These are phyloP conservation scores for Netelia melanura DNA, from an alignment of 2,888 invertebrate genomes.

Conservation along the genomic window DNA sequence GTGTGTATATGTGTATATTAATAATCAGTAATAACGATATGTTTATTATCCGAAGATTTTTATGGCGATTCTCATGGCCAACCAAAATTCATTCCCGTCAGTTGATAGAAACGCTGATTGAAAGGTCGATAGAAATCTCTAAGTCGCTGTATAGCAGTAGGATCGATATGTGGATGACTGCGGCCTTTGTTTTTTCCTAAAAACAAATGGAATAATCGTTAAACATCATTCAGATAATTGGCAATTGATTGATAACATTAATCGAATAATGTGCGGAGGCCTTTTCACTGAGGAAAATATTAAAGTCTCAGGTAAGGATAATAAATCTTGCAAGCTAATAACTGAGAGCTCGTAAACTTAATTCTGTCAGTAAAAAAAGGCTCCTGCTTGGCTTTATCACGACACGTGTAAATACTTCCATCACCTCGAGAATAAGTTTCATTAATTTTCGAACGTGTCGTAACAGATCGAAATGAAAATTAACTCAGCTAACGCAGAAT, in stretches of 20 bases:
- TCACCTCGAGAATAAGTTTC: too few relatives aligned
- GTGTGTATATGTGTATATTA: conserved; percentile 35
- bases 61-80: conserved; percentile 87
- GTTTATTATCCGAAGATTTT: conserved; percentile 66
- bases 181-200: conserved; percentile 93
- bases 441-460: too few relatives aligned
- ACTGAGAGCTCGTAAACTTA: too few relatives aligned
- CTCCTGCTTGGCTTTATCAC: too few relatives aligned
- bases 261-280: too few relatives aligned
- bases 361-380: too few relatives aligned
- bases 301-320: too few relatives aligned
- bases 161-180: conserved; percentile 93
- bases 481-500: too few relatives aligned
- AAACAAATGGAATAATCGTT: conserved; percentile 10
- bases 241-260: background rate
- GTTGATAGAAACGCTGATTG: conserved; percentile 94
- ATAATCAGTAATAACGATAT: conserved; percentile 74
- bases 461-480: too few relatives aligned
- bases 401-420: too few relatives aligned
- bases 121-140: conserved; percentile 94
- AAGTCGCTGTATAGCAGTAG: conserved; percentile 89
- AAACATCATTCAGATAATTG: background rate
- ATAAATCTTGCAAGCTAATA: too few relatives aligned
- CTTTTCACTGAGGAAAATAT: too few relatives aligned
- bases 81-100: conserved; percentile 94